Evolutionary conservation across 1,140 invertebrate genomes (phyloP), one percentile per base, ranked within the genome.

Genomic region (Eumeta japonica): DNA sequence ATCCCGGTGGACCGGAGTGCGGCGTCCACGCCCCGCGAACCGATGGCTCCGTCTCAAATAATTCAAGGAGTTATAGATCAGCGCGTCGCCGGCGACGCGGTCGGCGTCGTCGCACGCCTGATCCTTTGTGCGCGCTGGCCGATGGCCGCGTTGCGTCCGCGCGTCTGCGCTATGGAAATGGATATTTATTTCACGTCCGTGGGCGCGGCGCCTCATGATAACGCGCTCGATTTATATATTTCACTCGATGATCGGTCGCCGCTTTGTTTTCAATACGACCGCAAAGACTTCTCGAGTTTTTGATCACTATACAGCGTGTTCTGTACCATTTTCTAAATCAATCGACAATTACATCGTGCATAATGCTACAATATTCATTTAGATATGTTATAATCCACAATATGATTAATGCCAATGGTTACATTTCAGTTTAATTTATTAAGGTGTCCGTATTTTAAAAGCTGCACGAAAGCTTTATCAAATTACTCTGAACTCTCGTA

Each of bases 11-110:
- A 67, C 59, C 58, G 55, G 52, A 70, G 59, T 55, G 58, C 50
- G 48, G 50, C 46, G 59, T 67, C 62, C 64, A 73, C 68, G 71
- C 68, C 64, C 66, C 55, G 53, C 51, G 64, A 46, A 68, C 67
- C 66, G 62, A 73, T 73, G 71, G 68, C 68, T 73, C 61, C 70
- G 63, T 58, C 67, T 73, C 68, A 71, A 71, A 71, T 68, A 71
- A 70, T 68, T 72, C 68, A 71, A 67, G 62, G 58, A 63, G 62
- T 65, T 73, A 68, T 73, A 73, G 68, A 73, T 70, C 62, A 71
- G 57, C 31, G 48, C 43, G 41, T 32, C 46, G 48, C 31, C 15
- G 13, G 28, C 28, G 28, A 60, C 53, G 61, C 46, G n/a, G 48
- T 31, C 15, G 13, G 28, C 28, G 28, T 24, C n/a, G 5, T 24